Evolutionary conservation across 1,140 invertebrate genomes (phyloP).

Genomic region (Microplitis demolitor): DNA sequence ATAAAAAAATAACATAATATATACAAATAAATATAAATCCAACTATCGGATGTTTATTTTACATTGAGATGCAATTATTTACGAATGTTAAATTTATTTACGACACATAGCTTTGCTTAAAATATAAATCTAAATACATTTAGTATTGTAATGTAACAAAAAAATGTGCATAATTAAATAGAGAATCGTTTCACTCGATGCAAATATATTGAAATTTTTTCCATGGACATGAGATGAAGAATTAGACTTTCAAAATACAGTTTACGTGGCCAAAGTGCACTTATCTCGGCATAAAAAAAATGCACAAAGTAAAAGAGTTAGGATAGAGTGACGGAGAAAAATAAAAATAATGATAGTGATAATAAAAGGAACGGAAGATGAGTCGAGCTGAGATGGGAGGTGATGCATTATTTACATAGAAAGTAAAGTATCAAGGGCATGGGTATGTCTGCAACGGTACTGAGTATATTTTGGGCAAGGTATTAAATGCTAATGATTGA

Average conservation of each 20-base stretch:
- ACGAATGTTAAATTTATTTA: too few relatives aligned
- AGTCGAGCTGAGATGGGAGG: too few relatives aligned
- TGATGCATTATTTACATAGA: too few relatives aligned
- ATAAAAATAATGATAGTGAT: neutral
- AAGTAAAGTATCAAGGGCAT: too few relatives aligned
- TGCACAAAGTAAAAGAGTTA: neutral
- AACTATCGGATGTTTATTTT: too few relatives aligned
- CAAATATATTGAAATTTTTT: constrained; percentile 11
- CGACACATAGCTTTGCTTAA: too few relatives aligned
- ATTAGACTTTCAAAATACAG: constrained; percentile 9
- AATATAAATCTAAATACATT: too few relatives aligned
- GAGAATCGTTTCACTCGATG: neutral
- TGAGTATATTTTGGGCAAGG: neutral
- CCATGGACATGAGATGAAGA: neutral
- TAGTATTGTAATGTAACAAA: too few relatives aligned
- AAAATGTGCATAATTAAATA: neutral
- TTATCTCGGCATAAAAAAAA: neutral
- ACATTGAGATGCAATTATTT: too few relatives aligned
- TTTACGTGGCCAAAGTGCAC: constrained; percentile 5
- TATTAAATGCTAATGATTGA: constrained; percentile 12
- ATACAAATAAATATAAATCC: neutral
- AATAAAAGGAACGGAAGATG: too few relatives aligned
- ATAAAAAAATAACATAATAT: neutral
- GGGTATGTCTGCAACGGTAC: too few relatives aligned
- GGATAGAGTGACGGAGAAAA: neutral